Evolutionary conservation across 2,113 vertebrate species (phyloP).

Genomic region (Pelodiscus sinensis): DNA sequence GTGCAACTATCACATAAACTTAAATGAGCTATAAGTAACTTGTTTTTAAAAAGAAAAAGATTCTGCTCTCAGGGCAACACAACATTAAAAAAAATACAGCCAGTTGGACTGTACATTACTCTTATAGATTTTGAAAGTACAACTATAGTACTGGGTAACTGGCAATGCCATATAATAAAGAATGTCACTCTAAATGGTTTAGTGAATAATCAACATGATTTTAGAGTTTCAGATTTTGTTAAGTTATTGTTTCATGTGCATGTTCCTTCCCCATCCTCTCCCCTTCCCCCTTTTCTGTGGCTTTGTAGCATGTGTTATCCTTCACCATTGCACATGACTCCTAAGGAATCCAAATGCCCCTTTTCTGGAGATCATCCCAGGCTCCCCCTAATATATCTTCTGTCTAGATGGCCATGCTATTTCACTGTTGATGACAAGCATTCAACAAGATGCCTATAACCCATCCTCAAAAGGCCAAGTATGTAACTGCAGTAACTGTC

Average conservation of each 20-base stretch:
- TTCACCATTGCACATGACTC: neutral
- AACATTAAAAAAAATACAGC: constrained; percentile 34
- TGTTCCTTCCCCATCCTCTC: neutral
- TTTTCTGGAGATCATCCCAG: constrained; percentile 20
- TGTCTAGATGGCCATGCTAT: neutral
- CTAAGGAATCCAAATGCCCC: neutral
- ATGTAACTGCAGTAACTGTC: rapidly evolving
- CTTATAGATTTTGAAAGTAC: constrained; percentile 25
- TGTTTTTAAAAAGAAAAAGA: constrained; percentile 55
- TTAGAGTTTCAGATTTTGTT: neutral
- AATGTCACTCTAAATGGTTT: neutral
- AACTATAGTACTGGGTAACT: constrained; percentile 11
- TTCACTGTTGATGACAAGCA: neutral
- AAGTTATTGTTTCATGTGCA: neutral
- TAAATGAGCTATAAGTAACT: constrained; percentile 51
- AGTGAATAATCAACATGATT: neutral
- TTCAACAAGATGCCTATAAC: neutral
- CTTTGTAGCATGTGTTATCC: neutral
- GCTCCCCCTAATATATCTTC: neutral
- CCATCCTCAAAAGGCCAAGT: neutral
- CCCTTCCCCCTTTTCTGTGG: neutral
- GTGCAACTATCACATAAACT: constrained; percentile 60
- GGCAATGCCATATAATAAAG: neutral
- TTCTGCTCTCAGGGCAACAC: constrained; percentile 50
- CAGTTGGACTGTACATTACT: neutral